Percentiles rank a stretch among this genome's conserved stretches.
Evolutionary conservation across 2,888 invertebrate species (phyloP).

Genomic region (Phyllotreta cruciferae): DNA sequence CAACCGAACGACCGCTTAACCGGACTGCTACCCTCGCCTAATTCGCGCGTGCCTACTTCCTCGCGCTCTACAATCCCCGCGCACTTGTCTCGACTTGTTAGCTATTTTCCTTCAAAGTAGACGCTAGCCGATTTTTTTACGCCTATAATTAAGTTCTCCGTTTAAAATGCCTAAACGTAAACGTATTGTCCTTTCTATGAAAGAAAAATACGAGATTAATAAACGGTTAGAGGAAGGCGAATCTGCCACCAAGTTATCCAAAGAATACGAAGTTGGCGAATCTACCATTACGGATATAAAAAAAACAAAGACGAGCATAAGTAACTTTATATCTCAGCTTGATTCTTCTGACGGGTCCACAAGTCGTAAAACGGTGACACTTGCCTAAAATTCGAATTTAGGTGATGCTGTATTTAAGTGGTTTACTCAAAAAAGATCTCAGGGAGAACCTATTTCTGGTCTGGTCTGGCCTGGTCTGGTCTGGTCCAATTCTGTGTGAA

Average conservation of each 20-base stretch:
- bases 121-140: background rate
- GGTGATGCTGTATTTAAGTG: background rate
- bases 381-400: too few species aligned
- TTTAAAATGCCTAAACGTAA: background rate
- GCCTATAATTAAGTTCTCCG: background rate
- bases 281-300: background rate
- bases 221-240: background rate
- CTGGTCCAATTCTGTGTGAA: slow-evolving; percentile 9
- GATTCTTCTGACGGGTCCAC: slow-evolving; percentile 1
- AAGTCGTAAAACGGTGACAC: slow-evolving; percentile 8
- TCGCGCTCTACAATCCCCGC: too few species aligned
- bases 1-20: too few species aligned
- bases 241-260: slow-evolving; percentile 17
- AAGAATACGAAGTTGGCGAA: background rate
- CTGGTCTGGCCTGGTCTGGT: too few species aligned
- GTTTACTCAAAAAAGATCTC: background rate
- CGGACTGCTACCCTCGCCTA: too few species aligned
- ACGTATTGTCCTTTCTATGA: slow-evolving; percentile 1
- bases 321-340: background rate
- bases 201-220: slow-evolving; percentile 3
- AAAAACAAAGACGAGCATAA: slow-evolving; percentile 1
- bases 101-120: too few species aligned
- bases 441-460: slow-evolving; percentile 9
- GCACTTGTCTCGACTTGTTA: too few species aligned
- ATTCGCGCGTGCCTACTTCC: too few species aligned